A percentile compares a stretch with the other conserved stretches of the same genome.
Conservation (phyloP, 2,113 vertebrate genomes). For the Gobius niger region DNA sequence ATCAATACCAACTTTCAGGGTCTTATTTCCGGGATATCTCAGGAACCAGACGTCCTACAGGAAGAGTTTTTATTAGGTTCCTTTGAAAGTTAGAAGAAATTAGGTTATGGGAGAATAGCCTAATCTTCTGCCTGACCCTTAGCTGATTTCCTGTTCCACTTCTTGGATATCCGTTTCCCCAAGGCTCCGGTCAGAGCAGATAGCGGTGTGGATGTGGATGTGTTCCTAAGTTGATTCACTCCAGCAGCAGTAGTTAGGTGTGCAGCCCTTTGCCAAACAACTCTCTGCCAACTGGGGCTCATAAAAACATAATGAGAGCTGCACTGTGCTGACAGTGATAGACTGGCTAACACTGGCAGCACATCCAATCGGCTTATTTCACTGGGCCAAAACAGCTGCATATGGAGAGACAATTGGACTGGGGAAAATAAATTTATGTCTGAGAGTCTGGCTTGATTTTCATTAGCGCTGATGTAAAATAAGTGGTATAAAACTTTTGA, state of each 20-base stretch:
- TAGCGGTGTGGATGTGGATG: conserved; percentile 40
- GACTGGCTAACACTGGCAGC: conserved; percentile 39
- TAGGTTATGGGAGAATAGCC: conserved; percentile 10
- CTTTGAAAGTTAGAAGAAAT: neutral
- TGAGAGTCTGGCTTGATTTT: conserved; percentile 10
- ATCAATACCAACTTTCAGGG: conserved; percentile 4
- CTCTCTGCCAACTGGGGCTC: conserved; percentile 45
- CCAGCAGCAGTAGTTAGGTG: conserved; percentile 39
- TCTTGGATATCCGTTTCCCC: conserved; percentile 43
- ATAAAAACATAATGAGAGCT: conserved; percentile 65
- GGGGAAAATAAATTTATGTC: conserved; percentile 23
- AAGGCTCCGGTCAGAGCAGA: conserved; percentile 32
- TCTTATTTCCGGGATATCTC: conserved; percentile 5
- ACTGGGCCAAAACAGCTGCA: conserved; percentile 17
- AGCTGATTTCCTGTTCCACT: conserved; percentile 29
- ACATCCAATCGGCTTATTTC: conserved; percentile 36
- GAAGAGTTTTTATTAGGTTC: neutral
- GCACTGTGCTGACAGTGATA: conserved; percentile 60
- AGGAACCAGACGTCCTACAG: conserved; percentile 1
- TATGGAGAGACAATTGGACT: conserved; percentile 8
- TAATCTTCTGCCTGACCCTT: conserved; percentile 16
- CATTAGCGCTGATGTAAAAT: neutral
- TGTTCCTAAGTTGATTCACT: conserved; percentile 57
- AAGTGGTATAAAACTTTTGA: neutral
- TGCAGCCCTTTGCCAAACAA: conserved; percentile 50